A percentile compares a stretch with the other conserved stretches of the same genome.
Evolutionary conservation across 2,888 invertebrate species (phyloP).

Genomic region (Papilio demoleus): DNA sequence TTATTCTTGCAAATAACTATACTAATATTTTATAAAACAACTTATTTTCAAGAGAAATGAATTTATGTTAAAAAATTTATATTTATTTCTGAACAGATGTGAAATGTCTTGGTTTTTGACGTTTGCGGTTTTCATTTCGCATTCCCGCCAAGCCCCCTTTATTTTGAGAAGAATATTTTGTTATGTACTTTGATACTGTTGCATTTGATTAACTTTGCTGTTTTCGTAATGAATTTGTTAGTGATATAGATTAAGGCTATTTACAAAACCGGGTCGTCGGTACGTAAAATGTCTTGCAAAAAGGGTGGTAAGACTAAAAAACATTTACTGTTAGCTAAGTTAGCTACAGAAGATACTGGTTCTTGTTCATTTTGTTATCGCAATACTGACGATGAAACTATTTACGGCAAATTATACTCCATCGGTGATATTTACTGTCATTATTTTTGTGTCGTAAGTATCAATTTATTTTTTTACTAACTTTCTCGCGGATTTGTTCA

Average conservation of each 20-base stretch:
- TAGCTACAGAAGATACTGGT: constrained; percentile 59
- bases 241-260: background rate
- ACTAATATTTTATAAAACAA: background rate
- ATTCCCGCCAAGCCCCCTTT: constrained; percentile 35
- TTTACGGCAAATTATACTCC: constrained; percentile 82
- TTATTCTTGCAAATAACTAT: background rate
- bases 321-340: constrained; percentile 56
- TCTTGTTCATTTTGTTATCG: constrained; percentile 82
- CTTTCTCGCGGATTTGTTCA: no score
- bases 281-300: constrained; percentile 46
- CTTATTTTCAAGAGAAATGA: background rate
- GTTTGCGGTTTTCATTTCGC: background rate
- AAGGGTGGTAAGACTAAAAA: constrained; percentile 47
- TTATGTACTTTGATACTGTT: constrained; percentile 9
- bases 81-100: constrained; percentile 23
- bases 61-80: background rate
- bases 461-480: background rate
- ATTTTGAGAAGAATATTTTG: constrained; percentile 26
- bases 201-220: background rate
- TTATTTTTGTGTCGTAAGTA: constrained; percentile 89
- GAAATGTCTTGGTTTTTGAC: background rate
- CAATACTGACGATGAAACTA: constrained; percentile 77
- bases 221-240: background rate
- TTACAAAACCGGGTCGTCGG: background rate
- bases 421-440: constrained; percentile 85